phyloP scores from a whole-genome alignment of 23 tunicate genomes.

The Styela clava region DNA sequence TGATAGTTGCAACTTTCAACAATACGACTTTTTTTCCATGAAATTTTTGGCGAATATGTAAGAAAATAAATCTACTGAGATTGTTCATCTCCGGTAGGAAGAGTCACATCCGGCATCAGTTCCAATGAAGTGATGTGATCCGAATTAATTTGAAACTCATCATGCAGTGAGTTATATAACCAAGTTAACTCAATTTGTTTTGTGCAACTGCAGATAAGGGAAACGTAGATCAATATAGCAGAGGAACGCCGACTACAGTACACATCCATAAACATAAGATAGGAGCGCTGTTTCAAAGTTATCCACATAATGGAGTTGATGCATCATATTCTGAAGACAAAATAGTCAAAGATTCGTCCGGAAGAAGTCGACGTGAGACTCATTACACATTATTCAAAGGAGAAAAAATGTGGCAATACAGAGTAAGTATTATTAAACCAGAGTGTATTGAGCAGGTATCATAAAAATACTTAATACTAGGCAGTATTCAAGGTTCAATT shows the following conservation, averaged over 20 bases:
- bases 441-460: no score
- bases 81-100: no score
- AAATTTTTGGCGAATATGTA: no score
- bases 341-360: not conserved
- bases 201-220: slow-evolving; percentile 46
- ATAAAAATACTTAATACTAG: not conserved
- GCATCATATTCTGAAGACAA: slow-evolving; percentile 34
- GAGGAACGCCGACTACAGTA: slow-evolving; percentile 13
- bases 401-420: slow-evolving; percentile 47
- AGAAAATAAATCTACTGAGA: no score
- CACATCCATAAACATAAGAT: slow-evolving; percentile 5
- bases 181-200: no score
- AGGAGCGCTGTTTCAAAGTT: slow-evolving; percentile 25
- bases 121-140: no score
- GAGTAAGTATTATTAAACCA: slow-evolving; percentile 30
- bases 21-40: no score
- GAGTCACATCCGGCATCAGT: no score
- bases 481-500: no score
- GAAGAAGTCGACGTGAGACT: not conserved
- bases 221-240: slow-evolving; percentile 34
- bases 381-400: slow-evolving; percentile 31
- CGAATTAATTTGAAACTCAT: no score
- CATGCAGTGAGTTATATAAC: no score
- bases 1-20: no score
- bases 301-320: slow-evolving; percentile 25